Base-by-base conservation (phyloP, 2,888 invertebrate species). In the Anoncus sp. region DNA sequence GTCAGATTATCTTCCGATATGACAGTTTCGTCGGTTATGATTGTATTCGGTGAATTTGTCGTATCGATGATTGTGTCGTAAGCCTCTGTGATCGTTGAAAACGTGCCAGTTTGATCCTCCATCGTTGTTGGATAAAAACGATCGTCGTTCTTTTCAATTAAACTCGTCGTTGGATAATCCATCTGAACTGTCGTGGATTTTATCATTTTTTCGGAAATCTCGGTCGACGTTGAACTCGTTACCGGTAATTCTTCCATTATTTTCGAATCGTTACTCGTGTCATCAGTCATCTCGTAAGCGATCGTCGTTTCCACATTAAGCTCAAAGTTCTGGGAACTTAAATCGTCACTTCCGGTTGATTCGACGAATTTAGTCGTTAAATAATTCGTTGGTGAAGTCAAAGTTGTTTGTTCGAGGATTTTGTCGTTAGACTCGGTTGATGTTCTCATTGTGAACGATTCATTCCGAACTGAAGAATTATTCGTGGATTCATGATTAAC, bases 51-150 rank as follows among this genome's bases (percentile, higher is more conserved):
- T 6, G 59, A 38, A 35, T 59, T 47, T 40, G 3, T 45, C 1
- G 63, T 31, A 27, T 59, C 27, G 18, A 57, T 60, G n/a, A 43
- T 45, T 69, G n/a, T 38, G 9, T 69, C 63, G 24, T 43, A 57
- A 10, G 24, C 24, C 14, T 73, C 73, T 27, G 51, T 63, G 1
- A 63, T 77, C 4, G 67, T 57, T 12, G 18, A 45, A 14, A 20
- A 9, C 2, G 9, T 9, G 1, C n/a, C 51, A 40, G 14, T 63
- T 63, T 55, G 12, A 14, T 55, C 35, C 2, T 40, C 1, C 20
- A 40, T 38, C 14, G 38, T 40, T 3, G 43, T 22, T 62, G 60
- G 24, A 1, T 22, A 31, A 45, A 24, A 45, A 53, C 18, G 10
- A n/a, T 20, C 16, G 12, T 24, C 18, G 18, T 20, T 22, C 9